These are phyloP conservation scores for Mesocricetus auratus DNA, from an alignment of 2,113 vertebrate genomes.

Conservation along the genomic window DNA sequence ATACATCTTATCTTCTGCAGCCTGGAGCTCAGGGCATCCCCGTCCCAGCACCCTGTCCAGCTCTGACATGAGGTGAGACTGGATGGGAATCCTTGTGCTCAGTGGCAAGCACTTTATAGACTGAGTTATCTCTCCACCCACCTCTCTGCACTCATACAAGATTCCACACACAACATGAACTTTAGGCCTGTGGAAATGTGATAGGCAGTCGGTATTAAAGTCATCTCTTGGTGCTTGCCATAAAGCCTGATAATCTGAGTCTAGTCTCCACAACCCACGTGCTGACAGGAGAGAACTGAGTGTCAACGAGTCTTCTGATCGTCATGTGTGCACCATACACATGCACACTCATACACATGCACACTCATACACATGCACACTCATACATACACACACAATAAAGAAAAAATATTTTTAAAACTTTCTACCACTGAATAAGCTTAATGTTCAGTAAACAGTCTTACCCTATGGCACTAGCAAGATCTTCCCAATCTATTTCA, in stretches of 20 bases:
- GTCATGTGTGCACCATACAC: neutral
- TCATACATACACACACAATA: neutral
- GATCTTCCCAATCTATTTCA: conserved; percentile 88
- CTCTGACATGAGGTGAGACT: neutral
- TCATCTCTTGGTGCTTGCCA: neutral
- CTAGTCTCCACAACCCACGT: neutral
- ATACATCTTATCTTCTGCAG: neutral
- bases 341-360: neutral
- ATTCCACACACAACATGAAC: neutral
- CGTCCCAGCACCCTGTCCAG: too few species aligned
- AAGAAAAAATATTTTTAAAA: neutral
- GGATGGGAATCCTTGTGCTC: neutral
- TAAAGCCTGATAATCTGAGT: neutral
- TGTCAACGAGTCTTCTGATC: too few species aligned
- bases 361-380: neutral
- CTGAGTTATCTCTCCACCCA: too few species aligned
- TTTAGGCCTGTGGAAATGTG: neutral
- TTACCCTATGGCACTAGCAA: conserved; percentile 86
- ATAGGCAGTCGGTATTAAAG: neutral
- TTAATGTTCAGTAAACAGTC: neutral
- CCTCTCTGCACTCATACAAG: neutral
- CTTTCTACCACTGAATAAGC: neutral
- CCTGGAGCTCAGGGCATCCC: neutral
- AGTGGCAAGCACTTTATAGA: neutral
- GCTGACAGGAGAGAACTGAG: neutral